These are phyloP conservation scores for Antedon mediterranea DNA, from an alignment of 53 echinoderm and acorn worm genomes.

Conservation along the genomic window DNA sequence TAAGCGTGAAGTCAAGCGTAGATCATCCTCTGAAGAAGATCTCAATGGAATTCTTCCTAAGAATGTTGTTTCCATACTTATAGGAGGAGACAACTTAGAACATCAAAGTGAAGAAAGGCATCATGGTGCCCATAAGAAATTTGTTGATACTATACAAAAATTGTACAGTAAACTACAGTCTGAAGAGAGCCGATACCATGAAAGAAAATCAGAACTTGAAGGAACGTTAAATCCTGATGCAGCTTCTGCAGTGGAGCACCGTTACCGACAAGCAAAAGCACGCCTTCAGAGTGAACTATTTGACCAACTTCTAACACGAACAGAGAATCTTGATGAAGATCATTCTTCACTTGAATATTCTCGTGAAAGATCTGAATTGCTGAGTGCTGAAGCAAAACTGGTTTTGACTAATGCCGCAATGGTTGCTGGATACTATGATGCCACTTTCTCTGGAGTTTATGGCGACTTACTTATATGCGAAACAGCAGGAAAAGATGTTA, in stretches of 20 bases:
- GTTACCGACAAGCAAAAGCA: constrained; percentile 88
- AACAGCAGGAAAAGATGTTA: constrained; percentile 70
- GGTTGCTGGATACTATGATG: constrained; percentile 83
- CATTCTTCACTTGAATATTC: constrained; percentile 68
- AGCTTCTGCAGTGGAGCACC: constrained; percentile 52
- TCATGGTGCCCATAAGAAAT: constrained; percentile 72
- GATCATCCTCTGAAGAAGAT: constrained; percentile 63
- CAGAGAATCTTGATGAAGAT: constrained; percentile 86
- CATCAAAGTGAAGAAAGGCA: constrained; percentile 53
- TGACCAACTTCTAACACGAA: constrained; percentile 83
- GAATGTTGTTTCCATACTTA: constrained; percentile 53
- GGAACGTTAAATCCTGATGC: constrained; percentile 93
- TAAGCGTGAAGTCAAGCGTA: constrained; percentile 64
- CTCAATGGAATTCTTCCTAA: constrained; percentile 57
- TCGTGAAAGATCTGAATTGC: constrained; percentile 72
- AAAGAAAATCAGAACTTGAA: constrained; percentile 66
- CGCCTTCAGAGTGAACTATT: constrained; percentile 74
- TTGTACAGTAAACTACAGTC: constrained; percentile 70
- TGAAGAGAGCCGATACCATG: constrained; percentile 71
- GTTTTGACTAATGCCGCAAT: constrained; percentile 59
- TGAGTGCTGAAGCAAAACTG: constrained; percentile 82
- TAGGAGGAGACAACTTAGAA: constrained; percentile 68
- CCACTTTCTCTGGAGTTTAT: constrained; percentile 87
- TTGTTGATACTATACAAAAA: constrained; percentile 75
- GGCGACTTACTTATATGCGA: constrained; percentile 66